A percentile compares a stretch with the other conserved stretches of the same genome.
Conservation (phyloP, 2,888 invertebrate species). For the Ptychoptera contaminata region DNA sequence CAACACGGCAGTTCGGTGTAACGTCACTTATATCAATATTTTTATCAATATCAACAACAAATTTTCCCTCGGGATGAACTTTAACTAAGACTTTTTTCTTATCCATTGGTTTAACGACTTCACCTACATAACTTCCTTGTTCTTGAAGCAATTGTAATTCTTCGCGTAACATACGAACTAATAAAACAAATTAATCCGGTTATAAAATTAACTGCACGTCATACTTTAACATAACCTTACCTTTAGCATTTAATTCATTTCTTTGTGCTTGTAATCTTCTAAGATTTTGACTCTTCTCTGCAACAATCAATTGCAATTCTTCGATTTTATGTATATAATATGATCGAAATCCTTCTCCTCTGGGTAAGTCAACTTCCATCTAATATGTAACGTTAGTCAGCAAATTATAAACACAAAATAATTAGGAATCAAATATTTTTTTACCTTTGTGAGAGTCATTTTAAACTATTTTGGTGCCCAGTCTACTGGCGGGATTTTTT, state of each 20-base stretch:
- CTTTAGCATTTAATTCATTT: slow-evolving; percentile 97
- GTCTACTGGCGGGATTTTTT: no score
- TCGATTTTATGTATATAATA: slow-evolving; percentile 98
- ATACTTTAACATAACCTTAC: slow-evolving; percentile 28
- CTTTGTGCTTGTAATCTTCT: slow-evolving; percentile 93
- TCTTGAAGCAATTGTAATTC: slow-evolving; percentile 92
- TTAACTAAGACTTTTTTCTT: slow-evolving; percentile 99
- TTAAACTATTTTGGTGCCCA: no score
- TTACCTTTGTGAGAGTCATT: no score
- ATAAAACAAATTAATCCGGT: slow-evolving; percentile 13
- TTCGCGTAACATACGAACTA: slow-evolving; percentile 92
- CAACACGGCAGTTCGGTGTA: slow-evolving; percentile 94
- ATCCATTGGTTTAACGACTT: slow-evolving; percentile 99
- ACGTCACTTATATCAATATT: slow-evolving; percentile 97
- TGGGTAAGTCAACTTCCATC: slow-evolving; percentile 26
- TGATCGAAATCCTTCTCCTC: slow-evolving; percentile 75
- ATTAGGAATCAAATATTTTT: no score
- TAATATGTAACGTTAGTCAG: slow-evolving; percentile 7
- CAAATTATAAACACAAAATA: no score
- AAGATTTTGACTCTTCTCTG: slow-evolving; percentile 95
- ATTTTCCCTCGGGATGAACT: slow-evolving; percentile 98
- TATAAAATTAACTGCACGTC: neutral
- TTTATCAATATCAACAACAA: slow-evolving; percentile 97
- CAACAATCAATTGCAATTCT: slow-evolving; percentile 85
- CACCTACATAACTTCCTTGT: slow-evolving; percentile 98